A percentile compares a stretch with the other conserved stretches of the same genome.
Evolutionary conservation across 2,797 vertebrate species (phyloP).

Genomic region (Arremon brunneinucha): DNA sequence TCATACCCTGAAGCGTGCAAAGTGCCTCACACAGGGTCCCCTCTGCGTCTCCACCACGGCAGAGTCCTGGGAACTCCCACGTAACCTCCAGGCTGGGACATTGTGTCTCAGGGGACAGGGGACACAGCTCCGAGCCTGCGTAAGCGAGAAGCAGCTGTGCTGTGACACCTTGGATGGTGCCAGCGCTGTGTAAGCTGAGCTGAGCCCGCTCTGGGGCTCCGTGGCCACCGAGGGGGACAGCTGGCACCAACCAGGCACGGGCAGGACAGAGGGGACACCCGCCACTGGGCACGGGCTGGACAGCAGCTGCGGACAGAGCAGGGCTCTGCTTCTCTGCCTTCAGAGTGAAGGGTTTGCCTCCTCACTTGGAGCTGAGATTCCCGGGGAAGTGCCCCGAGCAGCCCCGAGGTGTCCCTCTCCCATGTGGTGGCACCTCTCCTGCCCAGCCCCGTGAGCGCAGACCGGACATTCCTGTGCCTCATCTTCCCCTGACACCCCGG

Average conservation of each 20-base stretch:
- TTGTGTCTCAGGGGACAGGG: conserved; percentile 72
- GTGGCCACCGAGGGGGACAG: not conserved
- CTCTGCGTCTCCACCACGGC: fast-evolving
- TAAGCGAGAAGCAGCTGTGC: conserved; percentile 57
- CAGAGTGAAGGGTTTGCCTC: not conserved
- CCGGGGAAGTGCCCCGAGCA: not conserved
- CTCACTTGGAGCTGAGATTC: not conserved
- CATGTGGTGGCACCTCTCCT: not conserved
- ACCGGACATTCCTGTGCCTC: conserved; percentile 48
- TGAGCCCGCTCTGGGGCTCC: not conserved
- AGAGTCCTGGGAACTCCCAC: conserved; percentile 46
- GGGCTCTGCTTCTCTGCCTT: not conserved
- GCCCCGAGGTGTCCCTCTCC: fast-evolving
- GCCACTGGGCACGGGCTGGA: not conserved
- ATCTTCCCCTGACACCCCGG: conserved; percentile 7
- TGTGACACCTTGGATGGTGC: conserved; percentile 69
- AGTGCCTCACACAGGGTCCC: not conserved
- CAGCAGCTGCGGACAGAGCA: not conserved
- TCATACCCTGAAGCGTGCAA: not conserved
- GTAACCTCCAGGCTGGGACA: conserved; percentile 71
- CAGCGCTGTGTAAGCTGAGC: conserved; percentile 47
- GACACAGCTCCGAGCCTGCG: conserved; percentile 64
- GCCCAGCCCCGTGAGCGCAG: not conserved
- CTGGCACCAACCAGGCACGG: not conserved
- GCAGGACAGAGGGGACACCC: not conserved